Evolutionary conservation across 2,888 invertebrate genomes (phyloP), one percentile per base, ranked within the genome.

Genomic region (Stegophylla sp.): DNA sequence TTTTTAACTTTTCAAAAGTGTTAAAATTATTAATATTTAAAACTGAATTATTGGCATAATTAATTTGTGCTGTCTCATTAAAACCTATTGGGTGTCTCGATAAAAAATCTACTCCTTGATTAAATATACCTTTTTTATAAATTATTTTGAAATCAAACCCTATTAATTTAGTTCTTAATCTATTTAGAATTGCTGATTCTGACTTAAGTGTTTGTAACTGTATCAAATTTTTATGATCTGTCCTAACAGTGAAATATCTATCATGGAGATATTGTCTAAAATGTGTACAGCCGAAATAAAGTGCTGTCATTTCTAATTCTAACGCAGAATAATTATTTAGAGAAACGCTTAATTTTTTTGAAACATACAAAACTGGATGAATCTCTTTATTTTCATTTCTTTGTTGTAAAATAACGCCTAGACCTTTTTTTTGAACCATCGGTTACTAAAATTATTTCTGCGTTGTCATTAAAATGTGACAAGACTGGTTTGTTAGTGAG

Each of bases 341-440:
- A 34, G 34, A 5, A 34, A 34, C 34, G 34, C 7, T 34, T 34
- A 34, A 34, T 34, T 34, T 5, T 34, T 5, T 34, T 5, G 34
- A 34, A 34, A 7, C 34, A 7, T 5, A 34, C 7, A 7, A 34
- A 7, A 43, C 64, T 2, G 28, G 48, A 7, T 69, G 69, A 17
- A 69, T 26, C 48, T 67, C 26, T 7, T 48, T 20, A 23, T 45
- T 67, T 23, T 48, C 23, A 26, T 67, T 45, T 67, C 7, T 26
- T 28, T 69, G 28, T 51, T 28, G 69, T 69, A 48, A 69, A 69
- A 48, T 69, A 15, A 69, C 28, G 5, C 69, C 48, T 23, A 67
- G n/a, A 67, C 5, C 20, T 17, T 23, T 20, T 45, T 43, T 66
- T 66, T 45, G 45, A 41, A 41, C 34, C 34, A 7, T 5, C 34